Evolutionary conservation across 64 coral and sea anemone species (phyloP).

Genomic region (Platygyra sinensis): DNA sequence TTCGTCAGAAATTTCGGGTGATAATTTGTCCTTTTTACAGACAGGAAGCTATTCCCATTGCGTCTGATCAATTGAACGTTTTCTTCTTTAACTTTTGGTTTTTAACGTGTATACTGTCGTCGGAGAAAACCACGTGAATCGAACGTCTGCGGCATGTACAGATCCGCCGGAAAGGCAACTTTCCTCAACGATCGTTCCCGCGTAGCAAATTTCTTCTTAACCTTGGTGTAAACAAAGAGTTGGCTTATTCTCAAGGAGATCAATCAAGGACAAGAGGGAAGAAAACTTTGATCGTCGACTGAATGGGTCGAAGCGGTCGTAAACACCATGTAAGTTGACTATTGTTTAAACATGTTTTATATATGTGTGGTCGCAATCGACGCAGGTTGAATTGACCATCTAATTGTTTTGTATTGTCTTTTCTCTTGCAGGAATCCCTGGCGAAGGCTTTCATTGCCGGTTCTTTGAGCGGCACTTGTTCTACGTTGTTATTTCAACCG

Average conservation of each 20-base stretch:
- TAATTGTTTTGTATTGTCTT: neutral
- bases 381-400: neutral
- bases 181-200: neutral
- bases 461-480: conserved; percentile 85
- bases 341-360: neutral
- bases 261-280: neutral
- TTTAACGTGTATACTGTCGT: neutral
- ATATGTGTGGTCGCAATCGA: neutral
- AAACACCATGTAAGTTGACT: conserved; percentile 20
- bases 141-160: neutral
- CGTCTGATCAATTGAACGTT: neutral
- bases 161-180: neutral
- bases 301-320: conserved; percentile 11
- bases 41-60: neutral
- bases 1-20: neutral
- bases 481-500: conserved; percentile 87
- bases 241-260: neutral
- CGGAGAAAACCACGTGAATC: neutral
- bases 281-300: neutral
- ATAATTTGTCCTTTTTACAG: neutral
- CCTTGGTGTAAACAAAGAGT: neutral
- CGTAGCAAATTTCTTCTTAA: neutral
- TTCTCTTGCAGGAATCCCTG: conserved; percentile 63
- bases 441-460: conserved; percentile 76
- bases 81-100: neutral